phyloP scores from a whole-genome alignment of 2,888 invertebrate genomes.

The Trissoscelio sp. region DNA sequence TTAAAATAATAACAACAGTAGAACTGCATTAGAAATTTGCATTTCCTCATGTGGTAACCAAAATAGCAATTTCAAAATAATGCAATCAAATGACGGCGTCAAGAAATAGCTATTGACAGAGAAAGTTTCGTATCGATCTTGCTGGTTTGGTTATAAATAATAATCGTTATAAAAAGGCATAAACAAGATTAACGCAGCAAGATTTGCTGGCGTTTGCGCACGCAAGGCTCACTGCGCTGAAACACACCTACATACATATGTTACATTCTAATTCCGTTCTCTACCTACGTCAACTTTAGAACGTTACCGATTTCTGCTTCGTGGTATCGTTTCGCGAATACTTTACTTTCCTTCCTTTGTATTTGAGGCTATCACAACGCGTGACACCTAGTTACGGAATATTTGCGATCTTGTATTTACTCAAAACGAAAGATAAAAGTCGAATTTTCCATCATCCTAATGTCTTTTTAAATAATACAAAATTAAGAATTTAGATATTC shows the following conservation, averaged over 20 bases:
- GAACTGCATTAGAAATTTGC: too few relatives aligned
- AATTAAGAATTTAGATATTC: too few relatives aligned
- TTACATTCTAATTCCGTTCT: conserved; percentile 66
- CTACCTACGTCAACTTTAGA: conserved; percentile 56
- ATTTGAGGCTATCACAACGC: conserved; percentile 34
- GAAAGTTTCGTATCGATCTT: conserved; percentile 26
- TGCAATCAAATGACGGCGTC: neutral
- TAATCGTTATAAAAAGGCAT: conserved; percentile 46
- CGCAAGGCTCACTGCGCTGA: conserved; percentile 54
- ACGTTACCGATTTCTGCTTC: conserved; percentile 60
- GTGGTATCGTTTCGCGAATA: conserved; percentile 52
- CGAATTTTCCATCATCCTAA: too few relatives aligned
- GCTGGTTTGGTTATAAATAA: conserved; percentile 51
- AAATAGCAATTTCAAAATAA: too few relatives aligned
- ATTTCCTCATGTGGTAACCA: too few relatives aligned
- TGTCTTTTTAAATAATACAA: too few relatives aligned
- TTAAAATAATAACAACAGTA: too few relatives aligned
- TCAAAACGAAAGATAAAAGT: neutral
- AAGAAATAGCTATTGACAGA: conserved; percentile 41
- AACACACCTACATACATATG: conserved; percentile 55
- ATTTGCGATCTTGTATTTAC: conserved; percentile 21
- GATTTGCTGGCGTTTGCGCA: conserved; percentile 53
- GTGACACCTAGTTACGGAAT: conserved; percentile 39
- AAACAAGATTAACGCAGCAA: conserved; percentile 59
- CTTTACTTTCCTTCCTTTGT: conserved; percentile 44